Conservation (phyloP, 37 sponge, comb jelly and placozoan genomes). For the Eunapius fragilis region DNA sequence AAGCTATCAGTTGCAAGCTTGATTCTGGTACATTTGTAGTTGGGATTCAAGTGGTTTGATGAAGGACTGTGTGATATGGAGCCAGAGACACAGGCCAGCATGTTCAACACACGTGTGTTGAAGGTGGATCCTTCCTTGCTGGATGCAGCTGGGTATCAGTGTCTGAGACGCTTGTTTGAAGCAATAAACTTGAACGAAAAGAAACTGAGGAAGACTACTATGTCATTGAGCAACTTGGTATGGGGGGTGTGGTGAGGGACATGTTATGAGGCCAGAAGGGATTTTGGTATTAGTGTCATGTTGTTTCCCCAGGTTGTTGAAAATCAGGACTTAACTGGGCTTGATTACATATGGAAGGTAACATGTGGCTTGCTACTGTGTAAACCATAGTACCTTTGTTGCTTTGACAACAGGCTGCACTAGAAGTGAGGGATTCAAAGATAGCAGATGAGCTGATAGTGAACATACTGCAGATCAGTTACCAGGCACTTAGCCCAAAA, state of each 20-base stretch:
- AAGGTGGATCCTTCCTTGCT: conserved; percentile 58
- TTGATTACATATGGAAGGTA: conserved; percentile 89
- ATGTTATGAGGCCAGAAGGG: neutral
- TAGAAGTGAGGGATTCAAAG: conserved; percentile 65
- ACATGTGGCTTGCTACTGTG: neutral
- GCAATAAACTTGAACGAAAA: conserved; percentile 63
- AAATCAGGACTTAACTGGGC: conserved; percentile 72
- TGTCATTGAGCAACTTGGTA: conserved; percentile 13
- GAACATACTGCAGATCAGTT: conserved; percentile 78
- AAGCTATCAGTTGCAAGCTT: neutral
- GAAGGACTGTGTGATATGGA: conserved; percentile 81
- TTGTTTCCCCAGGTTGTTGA: conserved; percentile 69
- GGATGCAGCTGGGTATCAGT: conserved; percentile 75
- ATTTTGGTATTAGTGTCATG: neutral
- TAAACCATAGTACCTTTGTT: neutral
- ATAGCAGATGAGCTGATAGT: conserved; percentile 75
- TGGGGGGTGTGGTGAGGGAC: neutral
- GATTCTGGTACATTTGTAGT: conserved; percentile 13
- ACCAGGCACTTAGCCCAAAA: conserved; percentile 59
- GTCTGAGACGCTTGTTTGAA: conserved; percentile 83
- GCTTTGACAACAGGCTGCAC: conserved; percentile 55
- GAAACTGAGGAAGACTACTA: conserved; percentile 54
- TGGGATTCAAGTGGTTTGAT: conserved; percentile 92
- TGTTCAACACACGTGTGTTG: conserved; percentile 71
- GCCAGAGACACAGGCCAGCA: conserved; percentile 59